Evolutionary conservation across 2,113 vertebrate genomes (phyloP).

Genomic region (Riparia riparia): DNA sequence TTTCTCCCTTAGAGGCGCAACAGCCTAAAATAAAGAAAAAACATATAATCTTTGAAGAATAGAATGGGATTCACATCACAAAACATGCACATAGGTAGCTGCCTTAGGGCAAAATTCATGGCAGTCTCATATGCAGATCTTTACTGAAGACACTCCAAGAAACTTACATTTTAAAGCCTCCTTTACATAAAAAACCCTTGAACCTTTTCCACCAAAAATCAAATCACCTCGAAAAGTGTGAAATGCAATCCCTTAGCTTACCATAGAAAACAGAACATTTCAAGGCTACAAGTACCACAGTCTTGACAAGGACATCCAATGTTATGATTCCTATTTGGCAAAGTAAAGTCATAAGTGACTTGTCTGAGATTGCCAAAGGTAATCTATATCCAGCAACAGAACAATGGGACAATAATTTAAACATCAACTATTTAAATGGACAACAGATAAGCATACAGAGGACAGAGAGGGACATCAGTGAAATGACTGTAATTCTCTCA

Average conservation of each 20-base stretch:
- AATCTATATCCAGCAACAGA: neutral
- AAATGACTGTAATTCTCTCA: neutral
- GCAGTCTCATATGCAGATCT: neutral
- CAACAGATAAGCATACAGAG: neutral
- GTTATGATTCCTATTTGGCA: neutral
- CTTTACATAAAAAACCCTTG: neutral
- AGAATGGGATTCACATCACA: neutral
- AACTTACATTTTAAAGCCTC: neutral
- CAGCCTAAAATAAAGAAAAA: slow-evolving; percentile 69
- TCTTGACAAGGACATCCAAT: neutral
- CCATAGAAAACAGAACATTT: neutral
- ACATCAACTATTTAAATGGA: neutral
- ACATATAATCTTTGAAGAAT: neutral
- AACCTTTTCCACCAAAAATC: neutral
- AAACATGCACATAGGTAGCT: neutral
- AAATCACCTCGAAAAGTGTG: neutral
- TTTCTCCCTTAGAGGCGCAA: slow-evolving; percentile 85
- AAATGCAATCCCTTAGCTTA: neutral
- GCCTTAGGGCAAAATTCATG: neutral
- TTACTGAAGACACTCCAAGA: neutral
- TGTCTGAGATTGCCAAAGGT: neutral
- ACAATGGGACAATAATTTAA: neutral
- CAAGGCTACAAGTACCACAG: neutral
- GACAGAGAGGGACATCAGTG: neutral
- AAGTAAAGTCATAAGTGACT: neutral